phyloP scores from a whole-genome alignment of 1,140 invertebrate genomes.

The Sarcophaga peregrina region DNA sequence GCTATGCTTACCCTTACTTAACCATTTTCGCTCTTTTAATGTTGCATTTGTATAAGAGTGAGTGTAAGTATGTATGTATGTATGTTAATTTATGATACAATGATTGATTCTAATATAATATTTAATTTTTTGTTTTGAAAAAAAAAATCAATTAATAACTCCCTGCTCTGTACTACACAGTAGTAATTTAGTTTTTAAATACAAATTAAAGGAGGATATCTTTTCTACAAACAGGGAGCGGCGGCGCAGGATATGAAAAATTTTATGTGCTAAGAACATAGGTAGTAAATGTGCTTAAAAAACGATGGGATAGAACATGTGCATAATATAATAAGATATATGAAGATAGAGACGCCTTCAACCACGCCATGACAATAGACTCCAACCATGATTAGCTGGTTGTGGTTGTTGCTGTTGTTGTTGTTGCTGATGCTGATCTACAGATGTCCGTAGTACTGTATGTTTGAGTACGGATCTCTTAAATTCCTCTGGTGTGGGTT shows the following conservation, averaged over 20 bases:
- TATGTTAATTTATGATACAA: no score
- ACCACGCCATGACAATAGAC: constrained; percentile 61
- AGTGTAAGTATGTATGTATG: no score
- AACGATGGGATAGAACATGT: background rate
- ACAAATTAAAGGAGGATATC: background rate
- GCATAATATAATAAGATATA: background rate
- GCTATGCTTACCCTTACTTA: no score
- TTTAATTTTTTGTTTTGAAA: no score
- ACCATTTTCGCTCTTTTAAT: no score
- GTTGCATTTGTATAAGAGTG: no score
- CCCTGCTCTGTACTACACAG: constrained; percentile 31
- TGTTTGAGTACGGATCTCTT: constrained; percentile 63
- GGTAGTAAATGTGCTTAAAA: background rate
- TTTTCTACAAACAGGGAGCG: background rate
- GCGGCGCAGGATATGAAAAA: background rate
- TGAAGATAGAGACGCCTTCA: constrained; percentile 18
- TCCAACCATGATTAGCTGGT: constrained; percentile 57
- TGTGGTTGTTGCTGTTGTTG: constrained; percentile 47
- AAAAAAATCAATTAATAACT: background rate
- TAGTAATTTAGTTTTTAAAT: constrained; percentile 24
- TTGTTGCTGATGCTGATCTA: constrained; percentile 45
- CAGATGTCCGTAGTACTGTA: constrained; percentile 61
- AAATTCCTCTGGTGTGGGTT: constrained; percentile 58
- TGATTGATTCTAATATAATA: no score
- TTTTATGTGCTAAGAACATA: background rate